Conservation (phyloP, 2,113 vertebrate species). For the Typhlomys cinereus region DNA sequence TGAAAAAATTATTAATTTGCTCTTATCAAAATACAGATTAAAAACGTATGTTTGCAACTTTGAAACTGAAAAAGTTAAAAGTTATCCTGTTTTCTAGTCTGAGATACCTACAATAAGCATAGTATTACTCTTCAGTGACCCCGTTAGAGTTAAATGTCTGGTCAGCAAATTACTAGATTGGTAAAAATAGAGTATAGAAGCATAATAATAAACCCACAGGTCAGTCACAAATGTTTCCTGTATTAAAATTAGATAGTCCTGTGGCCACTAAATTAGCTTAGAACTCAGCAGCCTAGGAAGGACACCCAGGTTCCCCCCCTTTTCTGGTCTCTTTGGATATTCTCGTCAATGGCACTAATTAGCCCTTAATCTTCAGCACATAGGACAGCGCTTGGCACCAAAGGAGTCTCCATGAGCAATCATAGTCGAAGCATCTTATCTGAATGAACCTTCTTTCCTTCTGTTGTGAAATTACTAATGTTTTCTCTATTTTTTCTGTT, state of each 20-base stretch:
- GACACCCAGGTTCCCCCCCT: background rate
- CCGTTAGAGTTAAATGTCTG: background rate
- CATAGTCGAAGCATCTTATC: background rate
- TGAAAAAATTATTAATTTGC: background rate
- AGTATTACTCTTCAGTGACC: background rate
- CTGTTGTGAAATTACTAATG: background rate
- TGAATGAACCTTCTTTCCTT: conserved; percentile 6
- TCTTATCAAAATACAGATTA: background rate
- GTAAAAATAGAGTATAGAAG: background rate
- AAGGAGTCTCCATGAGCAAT: background rate
- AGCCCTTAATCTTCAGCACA: background rate
- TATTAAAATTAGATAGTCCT: background rate
- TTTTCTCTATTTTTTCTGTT: conserved; percentile 20
- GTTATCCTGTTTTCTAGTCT: background rate
- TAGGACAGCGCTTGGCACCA: background rate
- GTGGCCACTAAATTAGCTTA: background rate
- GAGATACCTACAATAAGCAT: background rate
- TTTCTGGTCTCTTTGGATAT: background rate
- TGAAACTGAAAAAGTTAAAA: background rate
- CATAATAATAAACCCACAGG: background rate
- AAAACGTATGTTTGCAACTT: background rate
- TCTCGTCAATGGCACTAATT: background rate
- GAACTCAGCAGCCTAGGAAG: background rate
- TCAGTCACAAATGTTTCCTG: background rate
- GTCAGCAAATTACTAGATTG: background rate